A percentile compares a stretch with the other conserved stretches of the same genome.
Evolutionary conservation across 2,113 vertebrate species (phyloP).

Genomic region (Campylorhamphus procurvoides): DNA sequence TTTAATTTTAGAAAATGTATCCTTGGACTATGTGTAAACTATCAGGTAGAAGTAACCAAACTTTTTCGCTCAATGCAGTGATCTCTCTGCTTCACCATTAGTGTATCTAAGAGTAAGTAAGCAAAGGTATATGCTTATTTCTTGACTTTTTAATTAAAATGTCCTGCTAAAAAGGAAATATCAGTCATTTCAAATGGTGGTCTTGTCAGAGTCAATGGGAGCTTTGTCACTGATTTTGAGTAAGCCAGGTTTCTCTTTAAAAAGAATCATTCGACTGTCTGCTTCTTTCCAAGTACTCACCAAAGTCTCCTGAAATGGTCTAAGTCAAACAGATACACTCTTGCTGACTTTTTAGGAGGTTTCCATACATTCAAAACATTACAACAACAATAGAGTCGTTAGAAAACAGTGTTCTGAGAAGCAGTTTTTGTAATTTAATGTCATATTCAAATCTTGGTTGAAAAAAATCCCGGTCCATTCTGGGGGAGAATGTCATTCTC

Average conservation of each 20-base stretch:
- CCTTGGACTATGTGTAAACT: neutral
- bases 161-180: neutral
- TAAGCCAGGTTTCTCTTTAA: neutral
- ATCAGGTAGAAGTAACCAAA: neutral
- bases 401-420: neutral
- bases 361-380: neutral
- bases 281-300: neutral
- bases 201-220: neutral
- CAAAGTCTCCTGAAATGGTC: neutral
- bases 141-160: neutral
- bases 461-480: neutral
- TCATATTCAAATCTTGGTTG: neutral
- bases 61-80: neutral
- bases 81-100: neutral
- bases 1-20: neutral
- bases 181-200: neutral
- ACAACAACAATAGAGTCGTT: neutral
- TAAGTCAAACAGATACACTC: neutral
- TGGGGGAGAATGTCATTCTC: neutral
- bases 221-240: neutral
- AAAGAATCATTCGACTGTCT: neutral
- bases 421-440: neutral
- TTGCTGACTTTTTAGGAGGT: neutral
- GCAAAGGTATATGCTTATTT: neutral
- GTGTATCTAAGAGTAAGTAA: neutral